Conservation (phyloP, 2,113 vertebrate genomes). For the Ceyx margarethae region DNA sequence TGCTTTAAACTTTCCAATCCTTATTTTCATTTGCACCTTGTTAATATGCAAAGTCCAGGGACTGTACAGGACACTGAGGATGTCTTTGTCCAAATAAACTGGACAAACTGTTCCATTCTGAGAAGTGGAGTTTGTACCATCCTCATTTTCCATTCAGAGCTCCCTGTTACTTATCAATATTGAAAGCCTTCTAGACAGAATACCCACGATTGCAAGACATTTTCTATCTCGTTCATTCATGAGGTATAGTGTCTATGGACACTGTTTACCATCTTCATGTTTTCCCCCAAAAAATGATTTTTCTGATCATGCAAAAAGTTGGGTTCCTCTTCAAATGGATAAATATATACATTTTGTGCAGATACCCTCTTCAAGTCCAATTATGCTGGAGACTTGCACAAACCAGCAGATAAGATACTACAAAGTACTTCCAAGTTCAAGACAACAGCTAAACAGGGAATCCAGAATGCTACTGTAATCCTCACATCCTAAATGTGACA, state of each 20-base stretch:
- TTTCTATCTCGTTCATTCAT: neutral
- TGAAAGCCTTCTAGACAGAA: neutral
- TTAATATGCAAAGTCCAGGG: neutral
- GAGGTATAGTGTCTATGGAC: accelerated
- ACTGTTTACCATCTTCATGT: neutral
- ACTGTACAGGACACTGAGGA: neutral
- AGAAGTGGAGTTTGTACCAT: neutral
- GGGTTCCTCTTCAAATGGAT: neutral
- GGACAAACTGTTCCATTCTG: neutral
- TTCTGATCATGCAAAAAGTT: neutral
- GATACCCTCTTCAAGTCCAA: neutral
- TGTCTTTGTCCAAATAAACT: neutral
- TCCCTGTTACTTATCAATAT: neutral
- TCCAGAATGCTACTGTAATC: neutral
- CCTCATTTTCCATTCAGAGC: neutral
- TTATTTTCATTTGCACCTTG: neutral
- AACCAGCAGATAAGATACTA: neutral
- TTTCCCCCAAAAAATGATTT: neutral
- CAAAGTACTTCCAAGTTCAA: neutral
- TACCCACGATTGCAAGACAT: neutral
- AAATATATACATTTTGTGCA: neutral
- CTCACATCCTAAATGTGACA: neutral
- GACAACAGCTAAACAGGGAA: neutral
- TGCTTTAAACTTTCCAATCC: neutral
- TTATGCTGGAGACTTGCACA: neutral